A percentile compares a stretch with the other conserved stretches of the same genome.
These are phyloP conservation scores for Mesocricetus auratus DNA, from an alignment of 2,113 vertebrate species.

Conservation along the genomic window DNA sequence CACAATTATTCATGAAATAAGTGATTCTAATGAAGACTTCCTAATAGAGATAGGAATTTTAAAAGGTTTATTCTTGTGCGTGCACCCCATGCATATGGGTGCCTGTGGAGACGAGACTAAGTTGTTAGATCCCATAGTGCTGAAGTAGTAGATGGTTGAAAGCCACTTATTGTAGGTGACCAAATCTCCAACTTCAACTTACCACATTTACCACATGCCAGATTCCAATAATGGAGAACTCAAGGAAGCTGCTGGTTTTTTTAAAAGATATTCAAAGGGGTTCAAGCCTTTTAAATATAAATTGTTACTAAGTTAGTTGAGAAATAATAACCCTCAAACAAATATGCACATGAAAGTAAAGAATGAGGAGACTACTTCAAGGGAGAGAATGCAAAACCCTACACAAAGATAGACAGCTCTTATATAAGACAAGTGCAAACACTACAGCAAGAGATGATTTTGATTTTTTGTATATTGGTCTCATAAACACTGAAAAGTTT, in stretches of 20 bases:
- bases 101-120: neutral
- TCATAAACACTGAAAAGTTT: neutral
- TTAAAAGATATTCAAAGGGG: neutral
- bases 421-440: neutral
- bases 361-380: neutral
- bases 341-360: neutral
- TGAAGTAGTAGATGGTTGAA: no score
- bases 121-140: neutral
- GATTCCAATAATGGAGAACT: neutral
- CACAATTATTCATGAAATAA: no score
- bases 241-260: neutral
- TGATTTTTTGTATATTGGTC: neutral
- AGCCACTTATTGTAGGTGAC: no score
- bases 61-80: neutral
- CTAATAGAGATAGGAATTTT: neutral
- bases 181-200: no score
- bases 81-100: no score
- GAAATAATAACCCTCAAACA: neutral
- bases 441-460: no score
- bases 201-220: no score
- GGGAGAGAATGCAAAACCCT: neutral
- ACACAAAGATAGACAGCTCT: neutral
- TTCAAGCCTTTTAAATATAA: neutral
- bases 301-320: neutral
- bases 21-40: neutral